These are phyloP conservation scores for Nansenia antarctica DNA, from an alignment of 2,113 vertebrate genomes.

Conservation along the genomic window DNA sequence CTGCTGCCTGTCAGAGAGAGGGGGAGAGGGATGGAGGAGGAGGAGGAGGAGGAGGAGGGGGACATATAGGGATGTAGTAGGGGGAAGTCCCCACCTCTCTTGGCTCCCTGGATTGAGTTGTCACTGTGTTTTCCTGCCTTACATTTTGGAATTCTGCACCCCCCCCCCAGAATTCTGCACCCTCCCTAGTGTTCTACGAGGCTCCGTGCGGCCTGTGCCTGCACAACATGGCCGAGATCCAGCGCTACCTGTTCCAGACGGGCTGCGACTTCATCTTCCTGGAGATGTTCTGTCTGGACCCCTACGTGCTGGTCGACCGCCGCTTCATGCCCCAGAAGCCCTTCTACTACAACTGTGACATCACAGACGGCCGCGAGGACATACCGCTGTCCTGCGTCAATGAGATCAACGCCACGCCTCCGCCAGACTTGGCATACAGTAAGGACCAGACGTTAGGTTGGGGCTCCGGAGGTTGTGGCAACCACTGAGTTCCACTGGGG, in stretches of 20 bases:
- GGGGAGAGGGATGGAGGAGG: too few species aligned
- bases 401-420: conserved; percentile 89
- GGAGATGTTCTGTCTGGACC: conserved; percentile 98
- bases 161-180: conserved; percentile 72
- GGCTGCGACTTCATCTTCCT: conserved; percentile 92
- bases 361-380: conserved; percentile 89
- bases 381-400: conserved; percentile 96
- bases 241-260: conserved; percentile 92
- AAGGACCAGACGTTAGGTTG: too few species aligned
- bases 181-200: conserved; percentile 97
- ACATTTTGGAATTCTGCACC: too few species aligned
- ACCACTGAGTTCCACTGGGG: too few species aligned
- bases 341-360: conserved; percentile 92
- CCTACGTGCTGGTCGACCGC: conserved; percentile 94
- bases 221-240: conserved; percentile 93
- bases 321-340: conserved; percentile 93
- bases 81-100: too few species aligned
- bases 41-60: too few species aligned
- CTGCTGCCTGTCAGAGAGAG: too few species aligned
- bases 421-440: conserved; percentile 94
- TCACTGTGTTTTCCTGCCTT: too few species aligned
- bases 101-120: too few species aligned
- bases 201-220: conserved; percentile 92
- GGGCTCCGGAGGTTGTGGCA: too few species aligned
- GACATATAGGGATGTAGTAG: neutral